These are phyloP conservation scores for Procambarus clarkii DNA, from an alignment of 1,140 invertebrate species.

Conservation along the genomic window DNA sequence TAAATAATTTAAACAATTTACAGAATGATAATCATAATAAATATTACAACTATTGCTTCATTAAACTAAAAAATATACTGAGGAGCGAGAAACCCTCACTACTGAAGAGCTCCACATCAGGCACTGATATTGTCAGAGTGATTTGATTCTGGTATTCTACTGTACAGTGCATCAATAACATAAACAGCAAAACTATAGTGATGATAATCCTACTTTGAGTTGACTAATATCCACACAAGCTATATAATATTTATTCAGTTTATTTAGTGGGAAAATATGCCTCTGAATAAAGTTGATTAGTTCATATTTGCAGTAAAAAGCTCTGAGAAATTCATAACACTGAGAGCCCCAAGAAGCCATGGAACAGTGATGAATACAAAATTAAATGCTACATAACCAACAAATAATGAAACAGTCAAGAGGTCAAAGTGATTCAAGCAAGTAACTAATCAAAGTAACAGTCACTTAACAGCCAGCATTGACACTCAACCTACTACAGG, in stretches of 20 bases:
- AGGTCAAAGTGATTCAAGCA: not conserved
- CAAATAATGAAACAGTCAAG: not conserved
- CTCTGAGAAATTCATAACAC: not conserved
- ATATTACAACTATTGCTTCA: not conserved
- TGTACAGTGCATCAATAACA: constrained; percentile 12
- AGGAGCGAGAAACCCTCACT: not conserved
- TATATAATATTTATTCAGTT: constrained; percentile 3
- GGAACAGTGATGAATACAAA: not conserved
- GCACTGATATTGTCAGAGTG: constrained; percentile 11
- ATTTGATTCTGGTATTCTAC: not conserved
- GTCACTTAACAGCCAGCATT: not conserved
- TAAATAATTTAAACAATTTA: not conserved
- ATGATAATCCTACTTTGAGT: not conserved
- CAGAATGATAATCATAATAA: not conserved
- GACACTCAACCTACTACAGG: not conserved
- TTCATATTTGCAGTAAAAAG: not conserved
- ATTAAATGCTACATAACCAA: not conserved
- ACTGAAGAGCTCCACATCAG: not conserved
- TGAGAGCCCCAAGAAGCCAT: not conserved
- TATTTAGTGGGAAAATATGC: constrained; percentile 32
- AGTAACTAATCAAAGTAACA: not conserved
- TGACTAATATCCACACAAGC: constrained; percentile 7
- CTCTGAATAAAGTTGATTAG: constrained; percentile 21
- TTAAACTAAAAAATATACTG: not conserved
- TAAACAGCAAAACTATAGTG: not conserved